These are phyloP conservation scores for Zaprionus tsacasi DNA, from an alignment of 1,140 invertebrate species.

Conservation along the genomic window DNA sequence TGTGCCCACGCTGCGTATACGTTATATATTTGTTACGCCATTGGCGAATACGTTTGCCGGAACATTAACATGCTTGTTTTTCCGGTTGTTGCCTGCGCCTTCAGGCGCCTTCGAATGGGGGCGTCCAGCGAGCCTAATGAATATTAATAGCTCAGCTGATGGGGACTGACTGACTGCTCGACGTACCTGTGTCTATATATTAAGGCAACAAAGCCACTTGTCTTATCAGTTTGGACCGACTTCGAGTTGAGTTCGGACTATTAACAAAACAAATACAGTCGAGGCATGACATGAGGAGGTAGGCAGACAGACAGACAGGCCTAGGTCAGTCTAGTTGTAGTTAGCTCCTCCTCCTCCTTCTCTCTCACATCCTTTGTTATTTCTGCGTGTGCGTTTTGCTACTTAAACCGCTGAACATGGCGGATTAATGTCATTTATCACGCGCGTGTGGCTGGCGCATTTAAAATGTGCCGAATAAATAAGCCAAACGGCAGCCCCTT, in stretches of 20 bases:
- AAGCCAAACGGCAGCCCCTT: constrained; percentile 38
- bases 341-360: constrained; percentile 9
- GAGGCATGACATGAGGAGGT: constrained; percentile 51
- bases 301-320: background rate
- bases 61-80: constrained; percentile 19
- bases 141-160: constrained; percentile 49
- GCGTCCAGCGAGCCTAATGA: constrained; percentile 39
- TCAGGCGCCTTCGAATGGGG: constrained; percentile 28
- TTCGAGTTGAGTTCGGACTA: constrained; percentile 64
- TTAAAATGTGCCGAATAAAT: constrained; percentile 79
- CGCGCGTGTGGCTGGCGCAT: constrained; percentile 58
- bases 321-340: constrained; percentile 35
- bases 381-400: constrained; percentile 46
- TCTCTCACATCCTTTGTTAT: constrained; percentile 8
- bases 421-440: constrained; percentile 82
- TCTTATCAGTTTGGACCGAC: constrained; percentile 70
- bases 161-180: constrained; percentile 36
- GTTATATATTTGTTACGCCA: background rate
- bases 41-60: constrained; percentile 5
- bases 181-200: constrained; percentile 63
- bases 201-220: constrained; percentile 77
- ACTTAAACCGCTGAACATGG: constrained; percentile 77
- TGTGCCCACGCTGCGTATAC: no score
- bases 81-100: constrained; percentile 24
- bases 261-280: constrained; percentile 81